Evolutionary conservation across 2,888 invertebrate species (phyloP).

Genomic region (Cerceris rybyensis): DNA sequence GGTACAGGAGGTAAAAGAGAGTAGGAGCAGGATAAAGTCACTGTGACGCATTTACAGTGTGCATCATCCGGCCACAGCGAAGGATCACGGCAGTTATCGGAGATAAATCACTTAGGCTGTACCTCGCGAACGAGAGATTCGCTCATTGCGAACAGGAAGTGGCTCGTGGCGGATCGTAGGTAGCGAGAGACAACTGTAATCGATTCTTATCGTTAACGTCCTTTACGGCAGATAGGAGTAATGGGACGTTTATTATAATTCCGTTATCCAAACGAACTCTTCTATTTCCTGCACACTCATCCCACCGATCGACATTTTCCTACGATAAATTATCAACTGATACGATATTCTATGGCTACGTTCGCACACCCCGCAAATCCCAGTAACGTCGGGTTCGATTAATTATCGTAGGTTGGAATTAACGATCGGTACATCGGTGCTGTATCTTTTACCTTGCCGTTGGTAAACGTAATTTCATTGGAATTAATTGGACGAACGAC

Average conservation of each 20-base stretch:
- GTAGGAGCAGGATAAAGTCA: conserved; percentile 18
- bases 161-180: conserved; percentile 41
- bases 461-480: too few species aligned
- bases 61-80: conserved; percentile 27
- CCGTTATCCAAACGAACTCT: conserved; percentile 12
- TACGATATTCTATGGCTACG: too few species aligned
- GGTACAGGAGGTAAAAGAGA: conserved; percentile 53
- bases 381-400: too few species aligned
- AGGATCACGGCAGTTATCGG: conserved; percentile 55
- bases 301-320: neutral
- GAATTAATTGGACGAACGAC: too few species aligned
- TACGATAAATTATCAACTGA: neutral
- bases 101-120: conserved; percentile 56
- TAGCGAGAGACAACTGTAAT: conserved; percentile 46
- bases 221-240: conserved; percentile 26
- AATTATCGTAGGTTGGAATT: too few species aligned
- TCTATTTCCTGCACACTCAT: neutral
- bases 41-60: conserved; percentile 39
- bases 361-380: too few species aligned
- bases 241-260: conserved; percentile 42
- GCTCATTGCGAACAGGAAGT: conserved; percentile 59
- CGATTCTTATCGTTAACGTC: conserved; percentile 57
- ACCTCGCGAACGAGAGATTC: conserved; percentile 28
- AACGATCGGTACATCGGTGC: too few species aligned
- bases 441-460: too few species aligned